Percentiles rank a stretch among this genome's conserved stretches.
phyloP scores from a whole-genome alignment of 2,888 invertebrate genomes.

The Calameuta idolon region DNA sequence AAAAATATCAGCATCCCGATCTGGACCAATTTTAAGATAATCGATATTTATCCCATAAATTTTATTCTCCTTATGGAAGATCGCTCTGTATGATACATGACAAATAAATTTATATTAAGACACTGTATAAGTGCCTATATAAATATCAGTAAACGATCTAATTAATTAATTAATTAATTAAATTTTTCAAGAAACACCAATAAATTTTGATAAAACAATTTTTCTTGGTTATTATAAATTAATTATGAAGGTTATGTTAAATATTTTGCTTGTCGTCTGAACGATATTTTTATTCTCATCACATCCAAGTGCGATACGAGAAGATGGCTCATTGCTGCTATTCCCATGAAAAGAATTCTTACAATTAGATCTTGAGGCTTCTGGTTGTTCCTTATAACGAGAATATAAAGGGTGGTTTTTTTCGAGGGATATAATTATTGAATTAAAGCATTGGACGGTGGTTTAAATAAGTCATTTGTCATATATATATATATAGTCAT shows the following conservation, averaged over 20 bases:
- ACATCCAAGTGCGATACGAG: too few relatives aligned
- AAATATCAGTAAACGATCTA: too few relatives aligned
- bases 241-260: too few relatives aligned
- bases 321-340: too few relatives aligned
- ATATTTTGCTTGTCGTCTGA: too few relatives aligned
- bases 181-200: neutral
- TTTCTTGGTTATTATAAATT: too few relatives aligned
- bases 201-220: neutral
- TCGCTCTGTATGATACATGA: neutral
- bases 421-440: neutral
- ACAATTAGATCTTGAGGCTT: neutral
- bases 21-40: neutral
- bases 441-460: neutral
- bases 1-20: neutral
- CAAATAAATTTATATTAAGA: too few relatives aligned
- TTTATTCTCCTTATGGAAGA: neutral
- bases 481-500: too few relatives aligned
- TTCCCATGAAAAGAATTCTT: neutral
- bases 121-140: too few relatives aligned
- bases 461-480: neutral
- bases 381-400: neutral
- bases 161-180: neutral
- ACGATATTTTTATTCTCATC: too few relatives aligned
- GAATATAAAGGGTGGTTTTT: neutral
- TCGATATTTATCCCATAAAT: neutral